Percentiles rank a stretch among this genome's conserved stretches.
These are phyloP conservation scores for Tachysurus fulvidraco DNA, from an alignment of 2,113 vertebrate species.

Conservation along the genomic window DNA sequence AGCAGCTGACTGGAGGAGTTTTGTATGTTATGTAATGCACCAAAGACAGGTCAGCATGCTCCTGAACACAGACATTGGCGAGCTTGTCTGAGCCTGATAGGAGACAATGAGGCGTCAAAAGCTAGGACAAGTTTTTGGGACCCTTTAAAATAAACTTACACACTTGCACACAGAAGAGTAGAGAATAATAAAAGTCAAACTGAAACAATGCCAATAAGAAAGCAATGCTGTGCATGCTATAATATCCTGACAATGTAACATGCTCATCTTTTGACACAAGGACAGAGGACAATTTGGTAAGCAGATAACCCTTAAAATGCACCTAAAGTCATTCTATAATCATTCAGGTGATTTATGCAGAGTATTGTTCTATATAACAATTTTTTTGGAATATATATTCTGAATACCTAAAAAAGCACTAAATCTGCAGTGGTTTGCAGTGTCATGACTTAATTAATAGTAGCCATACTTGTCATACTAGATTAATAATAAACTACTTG, in stretches of 20 bases:
- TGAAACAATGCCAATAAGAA: constrained; percentile 1
- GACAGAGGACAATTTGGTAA: background rate
- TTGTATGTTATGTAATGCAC: background rate
- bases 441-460: background rate
- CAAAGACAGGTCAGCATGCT: background rate
- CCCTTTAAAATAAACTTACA: constrained; percentile 7
- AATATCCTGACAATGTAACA: constrained; percentile 9
- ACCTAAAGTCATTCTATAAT: background rate
- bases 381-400: too few relatives aligned
- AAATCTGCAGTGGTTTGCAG: background rate
- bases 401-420: background rate
- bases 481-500: constrained; percentile 3
- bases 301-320: background rate
- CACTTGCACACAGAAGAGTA: background rate
- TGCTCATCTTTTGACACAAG: constrained; percentile 21
- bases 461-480: background rate
- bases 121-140: background rate
- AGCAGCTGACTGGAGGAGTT: background rate
- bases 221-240: constrained; percentile 5
- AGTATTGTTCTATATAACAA: background rate
- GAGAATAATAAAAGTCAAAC: constrained; percentile 26
- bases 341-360: background rate
- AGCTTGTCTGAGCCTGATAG: constrained; percentile 24
- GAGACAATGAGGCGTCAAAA: constrained; percentile 36
- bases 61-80: background rate